These are phyloP conservation scores for Cynopterus brachyotis DNA, from an alignment of 2,113 vertebrate species.

Conservation along the genomic window DNA sequence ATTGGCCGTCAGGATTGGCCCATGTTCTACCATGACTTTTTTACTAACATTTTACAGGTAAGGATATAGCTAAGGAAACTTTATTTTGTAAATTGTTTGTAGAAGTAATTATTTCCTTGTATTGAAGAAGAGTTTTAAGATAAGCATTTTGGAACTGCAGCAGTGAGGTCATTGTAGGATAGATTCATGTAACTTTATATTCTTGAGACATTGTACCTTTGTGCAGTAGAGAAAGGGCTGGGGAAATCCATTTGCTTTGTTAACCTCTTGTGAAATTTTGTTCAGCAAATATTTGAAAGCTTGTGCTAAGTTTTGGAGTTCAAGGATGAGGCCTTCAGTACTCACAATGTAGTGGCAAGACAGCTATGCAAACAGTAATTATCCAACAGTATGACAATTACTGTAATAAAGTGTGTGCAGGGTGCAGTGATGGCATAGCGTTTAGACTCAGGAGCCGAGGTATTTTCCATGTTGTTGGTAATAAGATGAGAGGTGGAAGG, in stretches of 20 bases:
- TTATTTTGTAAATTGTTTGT: conserved; percentile 9
- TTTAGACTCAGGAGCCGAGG: not conserved
- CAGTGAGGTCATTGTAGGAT: not conserved
- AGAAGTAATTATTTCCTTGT: conserved; percentile 38
- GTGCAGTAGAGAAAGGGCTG: not conserved
- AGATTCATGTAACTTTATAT: not conserved
- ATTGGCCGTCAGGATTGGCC: conserved; percentile 99
- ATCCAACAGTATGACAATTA: not conserved
- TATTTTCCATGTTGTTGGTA: not conserved
- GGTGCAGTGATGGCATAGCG: not conserved
- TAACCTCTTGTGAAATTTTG: not conserved
- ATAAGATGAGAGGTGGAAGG: not conserved
- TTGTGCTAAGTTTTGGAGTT: not conserved
- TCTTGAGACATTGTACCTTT: not conserved
- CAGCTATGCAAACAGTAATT: not conserved
- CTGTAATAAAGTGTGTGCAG: not conserved
- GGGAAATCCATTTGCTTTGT: not conserved
- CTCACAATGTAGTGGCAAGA: not conserved
- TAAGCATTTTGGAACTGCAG: not conserved
- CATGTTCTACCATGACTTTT: conserved; percentile 99
- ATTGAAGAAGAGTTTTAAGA: conserved; percentile 12
- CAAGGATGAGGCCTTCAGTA: not conserved
- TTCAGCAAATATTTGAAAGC: conserved; percentile 25
- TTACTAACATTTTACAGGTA: conserved; percentile 98
- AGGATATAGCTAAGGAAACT: not conserved